Base-by-base conservation (phyloP, 2,888 invertebrate species). In the Caenorhabditis drosophilae region DNA sequence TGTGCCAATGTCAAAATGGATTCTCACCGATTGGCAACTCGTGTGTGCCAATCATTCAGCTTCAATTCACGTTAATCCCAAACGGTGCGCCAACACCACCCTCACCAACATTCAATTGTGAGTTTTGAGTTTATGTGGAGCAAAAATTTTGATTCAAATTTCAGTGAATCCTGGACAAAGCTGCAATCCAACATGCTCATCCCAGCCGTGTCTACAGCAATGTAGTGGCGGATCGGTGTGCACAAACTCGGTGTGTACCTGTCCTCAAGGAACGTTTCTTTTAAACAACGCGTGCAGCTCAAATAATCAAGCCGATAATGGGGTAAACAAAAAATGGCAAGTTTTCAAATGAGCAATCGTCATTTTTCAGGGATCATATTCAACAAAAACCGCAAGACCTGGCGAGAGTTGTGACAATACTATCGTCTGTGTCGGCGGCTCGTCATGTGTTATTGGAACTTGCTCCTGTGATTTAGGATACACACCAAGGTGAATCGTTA, bases 391-490 rank as follows among this genome's bases (percentile, higher is more conserved):
- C 27, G 77, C 78, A 12, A 59, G 76, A 18, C 82, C 82, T 0
- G 75, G 76, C 6, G 77, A 79, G 40, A 49, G 59, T 1, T 83
- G 83, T 53, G 78, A 81, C 45, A 62, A 68, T 16, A 63, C 62
- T 16, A 70, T 73, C 12, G 56, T 61, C 4, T 82, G 82, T 47
- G 72, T 69, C 2, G 83, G 83, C n/a, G 79, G 81, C 15, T 77
- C 80, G 4, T 64, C 70, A 0, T 83, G 83, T 54, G 38, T 78
- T 3, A 62, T 81, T 16, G 77, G 78, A 22, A 62, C 76, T 1
- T 84, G 83, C 45, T 46, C 59, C n/a, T 83, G 83, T 61, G 80
- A 80, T 18, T 38, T 60, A 20, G 80, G 79, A 18, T 81, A 76
- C 49, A 53, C 67, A 4, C 77, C 78, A 20, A 80, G 70, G 75